Evolutionary conservation across 2,113 vertebrate species (phyloP).

Genomic region (Morone chrysops): DNA sequence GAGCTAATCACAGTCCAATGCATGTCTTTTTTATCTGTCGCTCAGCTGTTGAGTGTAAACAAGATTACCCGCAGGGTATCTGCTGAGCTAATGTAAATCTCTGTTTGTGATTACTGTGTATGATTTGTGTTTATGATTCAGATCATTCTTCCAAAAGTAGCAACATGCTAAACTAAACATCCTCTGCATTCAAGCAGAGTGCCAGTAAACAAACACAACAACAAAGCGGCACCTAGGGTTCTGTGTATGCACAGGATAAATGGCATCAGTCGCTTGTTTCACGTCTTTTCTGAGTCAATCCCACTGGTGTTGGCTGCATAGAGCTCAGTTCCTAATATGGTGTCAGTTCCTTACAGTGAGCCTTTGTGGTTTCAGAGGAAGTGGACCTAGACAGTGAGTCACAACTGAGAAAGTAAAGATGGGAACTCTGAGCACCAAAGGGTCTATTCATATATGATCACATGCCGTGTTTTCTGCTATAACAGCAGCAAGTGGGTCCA

Average conservation of each 20-base stretch:
- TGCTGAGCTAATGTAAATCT: slow-evolving; percentile 39
- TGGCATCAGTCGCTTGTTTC: slow-evolving; percentile 36
- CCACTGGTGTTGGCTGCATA: slow-evolving; percentile 32
- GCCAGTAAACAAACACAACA: slow-evolving; percentile 46
- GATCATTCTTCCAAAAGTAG: slow-evolving; percentile 32
- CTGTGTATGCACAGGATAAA: slow-evolving; percentile 41
- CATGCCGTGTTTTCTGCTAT: slow-evolving; percentile 30
- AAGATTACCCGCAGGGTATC: slow-evolving; percentile 46
- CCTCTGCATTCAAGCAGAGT: slow-evolving; percentile 37
- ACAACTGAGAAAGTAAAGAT: slow-evolving; percentile 49
- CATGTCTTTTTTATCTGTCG: slow-evolving; percentile 48
- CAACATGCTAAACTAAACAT: slow-evolving; percentile 44
- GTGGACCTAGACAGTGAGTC: slow-evolving; percentile 70
- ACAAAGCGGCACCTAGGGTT: slow-evolving; percentile 40
- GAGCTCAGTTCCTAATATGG: slow-evolving; percentile 65
- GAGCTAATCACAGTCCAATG: slow-evolving; percentile 24
- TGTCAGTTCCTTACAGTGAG: slow-evolving; percentile 57
- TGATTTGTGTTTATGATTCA: slow-evolving; percentile 36
- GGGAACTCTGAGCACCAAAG: slow-evolving; percentile 23
- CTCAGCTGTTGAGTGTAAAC: slow-evolving; percentile 50
- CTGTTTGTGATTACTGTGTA: slow-evolving; percentile 43
- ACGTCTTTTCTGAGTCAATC: slow-evolving; percentile 44
- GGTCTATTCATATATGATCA: slow-evolving; percentile 47
- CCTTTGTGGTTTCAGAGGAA: slow-evolving; percentile 66
- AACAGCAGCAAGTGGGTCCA: slow-evolving; percentile 13